These are phyloP conservation scores for Percopsis transmontana DNA, from an alignment of 2,113 vertebrate genomes.

Conservation along the genomic window DNA sequence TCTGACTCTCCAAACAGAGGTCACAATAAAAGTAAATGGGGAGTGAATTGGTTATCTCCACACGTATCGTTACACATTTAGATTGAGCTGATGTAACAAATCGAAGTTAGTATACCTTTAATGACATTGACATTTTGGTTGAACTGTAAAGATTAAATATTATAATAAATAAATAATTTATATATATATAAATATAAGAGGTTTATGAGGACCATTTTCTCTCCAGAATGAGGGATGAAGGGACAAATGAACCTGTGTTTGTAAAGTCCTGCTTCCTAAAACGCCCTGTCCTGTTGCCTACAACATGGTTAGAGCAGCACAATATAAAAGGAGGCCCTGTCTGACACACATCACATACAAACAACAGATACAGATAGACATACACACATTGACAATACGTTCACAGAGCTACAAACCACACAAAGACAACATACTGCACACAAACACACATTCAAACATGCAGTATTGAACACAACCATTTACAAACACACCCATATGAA, in stretches of 20 bases:
- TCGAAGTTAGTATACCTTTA: too few species aligned
- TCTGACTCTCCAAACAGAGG: too few species aligned
- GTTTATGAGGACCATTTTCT: not conserved
- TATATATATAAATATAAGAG: too few species aligned
- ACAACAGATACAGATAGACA: not conserved
- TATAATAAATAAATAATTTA: too few species aligned
- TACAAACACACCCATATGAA: not conserved
- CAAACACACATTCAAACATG: too few species aligned
- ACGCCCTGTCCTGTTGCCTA: slow-evolving; percentile 34
- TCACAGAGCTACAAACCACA: not conserved
- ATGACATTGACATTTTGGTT: too few species aligned
- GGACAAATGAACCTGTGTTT: slow-evolving; percentile 35
- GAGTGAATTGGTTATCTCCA: too few species aligned
- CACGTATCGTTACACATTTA: too few species aligned
- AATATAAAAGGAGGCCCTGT: slow-evolving; percentile 53
- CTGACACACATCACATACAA: slow-evolving; percentile 12
- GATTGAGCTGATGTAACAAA: too few species aligned
- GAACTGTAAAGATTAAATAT: too few species aligned
- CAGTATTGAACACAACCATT: slow-evolving; percentile 13
- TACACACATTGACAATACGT: not conserved
- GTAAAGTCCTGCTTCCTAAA: slow-evolving; percentile 30
- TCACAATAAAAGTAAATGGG: too few species aligned
- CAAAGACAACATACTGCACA: not conserved
- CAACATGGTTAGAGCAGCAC: slow-evolving; percentile 64
- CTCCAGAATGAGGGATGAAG: not conserved